Conservation (phyloP, 2,113 vertebrate species). For the Chionis minor region DNA sequence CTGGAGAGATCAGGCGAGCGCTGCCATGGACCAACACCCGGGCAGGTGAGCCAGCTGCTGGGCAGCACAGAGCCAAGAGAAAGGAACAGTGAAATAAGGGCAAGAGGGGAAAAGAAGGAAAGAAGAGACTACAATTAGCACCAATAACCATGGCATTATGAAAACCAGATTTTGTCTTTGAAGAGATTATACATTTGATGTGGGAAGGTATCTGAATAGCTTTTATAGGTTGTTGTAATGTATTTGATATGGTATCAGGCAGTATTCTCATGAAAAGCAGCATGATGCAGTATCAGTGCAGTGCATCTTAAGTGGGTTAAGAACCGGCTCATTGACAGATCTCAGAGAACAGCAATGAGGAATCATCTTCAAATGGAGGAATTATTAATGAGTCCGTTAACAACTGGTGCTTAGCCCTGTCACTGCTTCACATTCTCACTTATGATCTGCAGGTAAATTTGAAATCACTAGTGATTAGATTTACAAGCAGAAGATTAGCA, state of each 20-base stretch:
- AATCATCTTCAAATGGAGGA: background rate
- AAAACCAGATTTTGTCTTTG: background rate
- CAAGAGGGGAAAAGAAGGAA: background rate
- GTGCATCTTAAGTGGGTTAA: background rate
- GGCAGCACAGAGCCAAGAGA: background rate
- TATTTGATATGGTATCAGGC: background rate
- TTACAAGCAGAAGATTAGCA: background rate
- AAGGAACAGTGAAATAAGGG: background rate
- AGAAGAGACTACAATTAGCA: background rate
- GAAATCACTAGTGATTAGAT: background rate
- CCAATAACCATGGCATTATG: background rate
- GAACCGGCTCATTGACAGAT: background rate
- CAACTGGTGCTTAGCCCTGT: background rate
- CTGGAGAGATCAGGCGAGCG: background rate
- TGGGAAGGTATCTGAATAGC: background rate
- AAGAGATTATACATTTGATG: background rate
- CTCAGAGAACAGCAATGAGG: background rate
- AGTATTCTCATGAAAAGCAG: background rate
- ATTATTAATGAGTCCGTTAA: background rate
- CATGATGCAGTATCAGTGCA: background rate
- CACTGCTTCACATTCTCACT: fast-evolving
- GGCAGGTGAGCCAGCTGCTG: no score
- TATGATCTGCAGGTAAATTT: background rate
- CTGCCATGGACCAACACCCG: fast-evolving
- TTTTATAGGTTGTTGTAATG: background rate